Conservation (phyloP, 1,140 invertebrate species). For the Drosophila orena region DNA sequence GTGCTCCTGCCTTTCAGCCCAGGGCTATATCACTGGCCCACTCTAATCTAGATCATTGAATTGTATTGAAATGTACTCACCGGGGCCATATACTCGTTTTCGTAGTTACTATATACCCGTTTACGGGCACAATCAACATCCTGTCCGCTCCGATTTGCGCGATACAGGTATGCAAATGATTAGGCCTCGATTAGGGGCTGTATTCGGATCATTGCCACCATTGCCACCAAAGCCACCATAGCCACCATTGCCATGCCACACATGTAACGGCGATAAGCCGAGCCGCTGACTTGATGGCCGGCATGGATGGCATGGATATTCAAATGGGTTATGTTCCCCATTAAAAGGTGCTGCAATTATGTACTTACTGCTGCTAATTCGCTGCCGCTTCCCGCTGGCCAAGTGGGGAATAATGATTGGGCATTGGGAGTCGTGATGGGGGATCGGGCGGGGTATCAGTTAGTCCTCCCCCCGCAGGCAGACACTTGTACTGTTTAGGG, state of each 20-base stretch:
- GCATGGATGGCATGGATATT: slow-evolving; percentile 14
- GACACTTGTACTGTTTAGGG: not conserved
- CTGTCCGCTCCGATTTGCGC: slow-evolving; percentile 58
- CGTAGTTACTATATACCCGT: slow-evolving; percentile 11
- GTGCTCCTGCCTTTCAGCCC: slow-evolving; percentile 17
- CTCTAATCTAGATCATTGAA: slow-evolving; percentile 72
- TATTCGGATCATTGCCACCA: slow-evolving; percentile 21
- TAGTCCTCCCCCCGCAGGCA: too few relatives aligned
- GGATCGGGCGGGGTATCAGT: not conserved
- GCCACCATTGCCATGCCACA: not conserved
- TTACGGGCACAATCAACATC: slow-evolving; percentile 64
- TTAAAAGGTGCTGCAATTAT: slow-evolving; percentile 43
- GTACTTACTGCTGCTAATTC: slow-evolving; percentile 51
- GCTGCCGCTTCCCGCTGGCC: slow-evolving; percentile 10
- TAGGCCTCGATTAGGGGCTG: slow-evolving; percentile 39
- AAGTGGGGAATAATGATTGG: not conserved
- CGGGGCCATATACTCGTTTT: slow-evolving; percentile 37
- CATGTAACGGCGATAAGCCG: not conserved
- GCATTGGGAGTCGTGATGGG: not conserved
- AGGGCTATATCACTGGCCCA: slow-evolving; percentile 50
- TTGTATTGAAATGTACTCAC: slow-evolving; percentile 58
- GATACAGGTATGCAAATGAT: slow-evolving; percentile 70
- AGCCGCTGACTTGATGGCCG: slow-evolving; percentile 39
- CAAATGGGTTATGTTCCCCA: slow-evolving; percentile 18
- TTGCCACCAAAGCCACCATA: too few relatives aligned